Evolutionary conservation across 2,888 invertebrate genomes (phyloP).

Genomic region (Xestobium rufovillosum): DNA sequence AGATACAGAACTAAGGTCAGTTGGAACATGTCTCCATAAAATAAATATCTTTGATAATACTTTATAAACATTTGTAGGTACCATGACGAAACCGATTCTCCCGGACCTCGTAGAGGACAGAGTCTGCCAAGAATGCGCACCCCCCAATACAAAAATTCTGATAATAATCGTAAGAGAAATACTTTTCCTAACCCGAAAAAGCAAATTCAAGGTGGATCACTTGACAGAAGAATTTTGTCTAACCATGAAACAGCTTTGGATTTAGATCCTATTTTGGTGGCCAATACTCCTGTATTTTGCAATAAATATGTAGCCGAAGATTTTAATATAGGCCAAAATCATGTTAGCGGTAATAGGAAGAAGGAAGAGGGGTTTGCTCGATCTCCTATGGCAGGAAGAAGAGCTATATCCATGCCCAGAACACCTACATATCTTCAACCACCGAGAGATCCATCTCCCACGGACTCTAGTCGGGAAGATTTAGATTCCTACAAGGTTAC

Average conservation of each 20-base stretch:
- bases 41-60: neutral
- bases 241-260: conserved; percentile 35
- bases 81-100: conserved; percentile 33
- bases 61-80: conserved; percentile 30
- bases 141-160: conserved; percentile 28
- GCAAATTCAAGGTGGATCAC: conserved; percentile 31
- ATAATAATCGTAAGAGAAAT: neutral
- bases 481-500: neutral
- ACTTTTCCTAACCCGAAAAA: conserved; percentile 11
- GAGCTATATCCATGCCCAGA: conserved; percentile 32
- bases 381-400: conserved; percentile 20
- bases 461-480: conserved; percentile 26
- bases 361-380: conserved; percentile 18
- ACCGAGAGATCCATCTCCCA: conserved; percentile 32
- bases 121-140: conserved; percentile 34
- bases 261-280: conserved; percentile 38
- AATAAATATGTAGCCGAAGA: conserved; percentile 57
- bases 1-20: conserved; percentile 65
- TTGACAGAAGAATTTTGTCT: conserved; percentile 34
- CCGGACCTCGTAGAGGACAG: conserved; percentile 20
- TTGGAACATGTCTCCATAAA: no score
- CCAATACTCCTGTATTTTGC: conserved; percentile 57
- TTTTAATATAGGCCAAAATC: neutral
- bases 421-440: conserved; percentile 32
- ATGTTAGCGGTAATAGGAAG: conserved; percentile 14